phyloP scores from a whole-genome alignment of 2,888 invertebrate genomes.

The Chymomyza amoena region DNA sequence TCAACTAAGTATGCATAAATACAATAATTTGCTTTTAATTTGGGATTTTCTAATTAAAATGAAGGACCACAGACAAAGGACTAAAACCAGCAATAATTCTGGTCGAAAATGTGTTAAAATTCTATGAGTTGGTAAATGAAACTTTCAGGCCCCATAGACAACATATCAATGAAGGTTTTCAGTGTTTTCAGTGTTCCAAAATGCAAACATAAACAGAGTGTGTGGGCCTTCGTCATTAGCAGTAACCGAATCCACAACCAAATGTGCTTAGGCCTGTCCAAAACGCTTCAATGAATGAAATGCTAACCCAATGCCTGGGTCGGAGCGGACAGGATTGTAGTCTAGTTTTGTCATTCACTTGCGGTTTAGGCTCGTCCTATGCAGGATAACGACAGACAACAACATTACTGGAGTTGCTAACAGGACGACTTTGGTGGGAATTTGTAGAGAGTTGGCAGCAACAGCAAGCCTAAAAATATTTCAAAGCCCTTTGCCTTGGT shows the following conservation, averaged over 20 bases:
- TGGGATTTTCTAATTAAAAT: slow-evolving; percentile 53
- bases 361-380: slow-evolving; percentile 37
- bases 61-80: slow-evolving; percentile 24
- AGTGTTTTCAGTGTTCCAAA: slow-evolving; percentile 25
- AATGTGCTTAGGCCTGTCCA: slow-evolving; percentile 20
- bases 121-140: slow-evolving; percentile 45
- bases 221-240: slow-evolving; percentile 64
- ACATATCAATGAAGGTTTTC: slow-evolving; percentile 65
- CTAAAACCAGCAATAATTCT: slow-evolving; percentile 48
- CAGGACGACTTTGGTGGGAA: slow-evolving; percentile 38
- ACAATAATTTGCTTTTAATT: slow-evolving; percentile 68
- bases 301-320: slow-evolving; percentile 25
- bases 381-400: slow-evolving; percentile 13
- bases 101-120: slow-evolving; percentile 44
- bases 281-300: slow-evolving; percentile 24
- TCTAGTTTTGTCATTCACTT: slow-evolving; percentile 61
- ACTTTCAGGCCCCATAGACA: slow-evolving; percentile 32
- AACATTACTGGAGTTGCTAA: slow-evolving; percentile 13
- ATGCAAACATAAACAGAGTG: background rate
- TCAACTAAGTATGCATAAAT: slow-evolving; percentile 24
- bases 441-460: background rate
- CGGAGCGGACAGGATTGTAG: slow-evolving; percentile 9
- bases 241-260: slow-evolving; percentile 52
- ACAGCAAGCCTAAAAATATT: slow-evolving; percentile 46
- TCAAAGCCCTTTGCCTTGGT: slow-evolving; percentile 42